phyloP scores from a whole-genome alignment of 92 coral and sea anemone genomes.

The Epizoanthus ramosus region DNA sequence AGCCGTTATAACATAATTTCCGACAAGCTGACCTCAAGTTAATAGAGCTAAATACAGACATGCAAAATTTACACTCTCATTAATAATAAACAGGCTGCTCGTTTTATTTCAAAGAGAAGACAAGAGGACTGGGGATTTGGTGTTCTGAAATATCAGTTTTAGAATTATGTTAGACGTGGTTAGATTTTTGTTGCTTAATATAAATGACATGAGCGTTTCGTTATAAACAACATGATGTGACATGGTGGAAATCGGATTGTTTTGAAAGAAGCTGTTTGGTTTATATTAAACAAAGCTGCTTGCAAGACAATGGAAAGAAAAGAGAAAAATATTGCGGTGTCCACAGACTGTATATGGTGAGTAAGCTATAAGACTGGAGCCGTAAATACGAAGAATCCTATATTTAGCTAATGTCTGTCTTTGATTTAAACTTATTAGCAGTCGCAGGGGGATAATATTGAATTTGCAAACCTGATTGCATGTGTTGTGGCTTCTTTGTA shows the following conservation, averaged over 20 bases:
- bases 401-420: too few species aligned
- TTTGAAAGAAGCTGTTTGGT: slow-evolving; percentile 29
- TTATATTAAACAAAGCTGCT: slow-evolving; percentile 7
- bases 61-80: slow-evolving; percentile 20
- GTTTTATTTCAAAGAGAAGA: slow-evolving; percentile 6
- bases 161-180: neutral
- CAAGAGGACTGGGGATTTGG: neutral
- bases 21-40: neutral
- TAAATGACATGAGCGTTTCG: neutral
- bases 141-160: neutral
- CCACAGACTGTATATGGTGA: neutral
- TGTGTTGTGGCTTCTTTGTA: too few species aligned
- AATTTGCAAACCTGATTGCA: too few species aligned
- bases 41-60: neutral
- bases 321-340: neutral
- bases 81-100: slow-evolving; percentile 8
- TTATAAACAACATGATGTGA: neutral
- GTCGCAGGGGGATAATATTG: too few species aligned
- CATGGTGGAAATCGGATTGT: neutral
- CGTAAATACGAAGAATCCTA: neutral
- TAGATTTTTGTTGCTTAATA: neutral
- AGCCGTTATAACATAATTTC: neutral
- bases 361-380: neutral
- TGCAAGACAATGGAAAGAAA: slow-evolving; percentile 10
- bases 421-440: too few species aligned